Evolutionary conservation across 2,113 vertebrate genomes (phyloP).

Genomic region (Hydrochoerus hydrochaeris): DNA sequence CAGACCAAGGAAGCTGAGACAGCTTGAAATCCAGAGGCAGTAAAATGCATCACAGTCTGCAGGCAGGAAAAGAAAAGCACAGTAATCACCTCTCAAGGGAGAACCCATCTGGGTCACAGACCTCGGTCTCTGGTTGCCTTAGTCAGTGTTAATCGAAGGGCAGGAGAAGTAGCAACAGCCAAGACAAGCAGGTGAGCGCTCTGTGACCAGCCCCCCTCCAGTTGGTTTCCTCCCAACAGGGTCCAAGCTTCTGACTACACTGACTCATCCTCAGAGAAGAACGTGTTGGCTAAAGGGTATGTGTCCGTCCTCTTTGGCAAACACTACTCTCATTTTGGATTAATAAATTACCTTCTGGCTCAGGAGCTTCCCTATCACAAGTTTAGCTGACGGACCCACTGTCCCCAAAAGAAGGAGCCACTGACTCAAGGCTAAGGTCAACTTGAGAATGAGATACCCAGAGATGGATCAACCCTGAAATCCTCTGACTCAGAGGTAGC

Average conservation of each 20-base stretch:
- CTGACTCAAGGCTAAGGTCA: not conserved
- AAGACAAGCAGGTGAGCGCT: not conserved
- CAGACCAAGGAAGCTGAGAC: not conserved
- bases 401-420: not conserved
- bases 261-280: constrained; percentile 32
- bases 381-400: not conserved
- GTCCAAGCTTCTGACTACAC: not conserved
- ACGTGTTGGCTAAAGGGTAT: constrained; percentile 8
- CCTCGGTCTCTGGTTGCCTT: not conserved
- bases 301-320: constrained; percentile 17
- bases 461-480: not conserved
- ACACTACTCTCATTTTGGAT: not conserved
- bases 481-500: not conserved
- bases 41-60: not conserved
- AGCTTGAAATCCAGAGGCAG: not conserved
- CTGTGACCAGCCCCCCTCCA: not conserved
- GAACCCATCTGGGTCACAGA: not conserved
- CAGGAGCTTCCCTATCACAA: not conserved
- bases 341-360: constrained; percentile 37
- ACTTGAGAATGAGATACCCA: not conserved
- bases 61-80: not conserved
- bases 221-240: not conserved
- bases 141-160: not conserved
- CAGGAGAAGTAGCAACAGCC: not conserved
- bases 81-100: not conserved